Evolutionary conservation across 2,113 vertebrate species (phyloP).

Genomic region (Varanus salvator): DNA sequence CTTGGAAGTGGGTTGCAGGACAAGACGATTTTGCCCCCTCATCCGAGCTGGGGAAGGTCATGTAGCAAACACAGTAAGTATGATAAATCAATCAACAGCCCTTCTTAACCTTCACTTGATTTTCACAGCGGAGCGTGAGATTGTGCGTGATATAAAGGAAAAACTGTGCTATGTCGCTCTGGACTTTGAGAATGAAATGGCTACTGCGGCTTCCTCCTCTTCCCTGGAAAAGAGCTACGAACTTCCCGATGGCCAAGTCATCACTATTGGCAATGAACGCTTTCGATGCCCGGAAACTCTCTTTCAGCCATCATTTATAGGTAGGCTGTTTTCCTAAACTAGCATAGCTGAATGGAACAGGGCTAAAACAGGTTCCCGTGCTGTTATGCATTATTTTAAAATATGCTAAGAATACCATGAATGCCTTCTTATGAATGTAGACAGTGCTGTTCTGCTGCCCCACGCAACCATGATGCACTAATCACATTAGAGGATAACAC

Average conservation of each 20-base stretch:
- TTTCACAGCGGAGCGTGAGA: constrained; percentile 84
- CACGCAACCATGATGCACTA: not conserved
- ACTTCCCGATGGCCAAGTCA: constrained; percentile 86
- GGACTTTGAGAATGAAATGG: constrained; percentile 89
- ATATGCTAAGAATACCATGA: not conserved
- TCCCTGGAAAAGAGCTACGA: constrained; percentile 88
- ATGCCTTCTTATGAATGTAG: not conserved
- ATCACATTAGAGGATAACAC: not conserved
- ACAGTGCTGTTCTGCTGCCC: no score
- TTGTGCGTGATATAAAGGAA: constrained; percentile 87
- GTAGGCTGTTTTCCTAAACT: constrained; percentile 55
- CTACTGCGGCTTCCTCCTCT: constrained; percentile 84
- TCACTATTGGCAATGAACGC: constrained; percentile 84
- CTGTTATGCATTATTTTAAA: not conserved
- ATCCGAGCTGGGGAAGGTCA: not conserved
- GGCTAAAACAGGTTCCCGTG: not conserved
- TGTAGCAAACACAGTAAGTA: not conserved
- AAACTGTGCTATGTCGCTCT: constrained; percentile 85
- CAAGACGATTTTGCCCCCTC: no score
- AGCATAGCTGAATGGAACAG: not conserved
- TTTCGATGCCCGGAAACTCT: constrained; percentile 88
- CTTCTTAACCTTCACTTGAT: not conserved
- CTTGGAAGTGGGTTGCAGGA: not conserved
- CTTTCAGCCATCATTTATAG: constrained; percentile 87
- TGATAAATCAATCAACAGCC: not conserved